These are phyloP conservation scores for Pyrochroa serraticornis DNA, from an alignment of 2,888 invertebrate genomes.

Conservation along the genomic window DNA sequence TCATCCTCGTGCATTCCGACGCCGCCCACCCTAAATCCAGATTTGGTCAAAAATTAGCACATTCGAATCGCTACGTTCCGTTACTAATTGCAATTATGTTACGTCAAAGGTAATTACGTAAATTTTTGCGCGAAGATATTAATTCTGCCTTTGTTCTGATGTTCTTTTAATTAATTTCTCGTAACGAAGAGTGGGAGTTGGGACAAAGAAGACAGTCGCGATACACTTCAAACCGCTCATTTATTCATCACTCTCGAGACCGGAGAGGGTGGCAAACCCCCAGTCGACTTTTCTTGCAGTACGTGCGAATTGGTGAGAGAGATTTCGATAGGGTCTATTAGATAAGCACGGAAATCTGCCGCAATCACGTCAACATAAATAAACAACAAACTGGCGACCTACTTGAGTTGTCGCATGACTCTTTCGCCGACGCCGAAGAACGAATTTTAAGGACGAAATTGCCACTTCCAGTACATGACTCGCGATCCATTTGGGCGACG, in stretches of 20 bases:
- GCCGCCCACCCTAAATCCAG: too few relatives aligned
- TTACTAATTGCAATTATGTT: conserved; percentile 8
- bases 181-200: not conserved
- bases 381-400: conserved; percentile 10
- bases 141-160: conserved; percentile 6
- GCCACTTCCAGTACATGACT: too few relatives aligned
- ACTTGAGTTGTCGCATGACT: too few relatives aligned
- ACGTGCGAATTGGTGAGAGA: conserved; percentile 17
- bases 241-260: conserved; percentile 22
- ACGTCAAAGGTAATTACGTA: not conserved
- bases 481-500: too few relatives aligned
- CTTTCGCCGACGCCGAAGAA: too few relatives aligned
- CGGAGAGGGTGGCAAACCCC: conserved; percentile 4
- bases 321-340: conserved; percentile 19
- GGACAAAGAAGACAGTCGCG: conserved; percentile 11
- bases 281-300: conserved; percentile 15
- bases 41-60: too few relatives aligned
- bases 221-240: conserved; percentile 24
- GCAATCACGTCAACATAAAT: conserved; percentile 23
- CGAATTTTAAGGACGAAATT: too few relatives aligned
- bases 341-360: conserved; percentile 21
- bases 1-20: conserved; percentile 17
- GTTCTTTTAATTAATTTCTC: conserved; percentile 9
- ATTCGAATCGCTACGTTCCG: too few relatives aligned
- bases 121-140: too few relatives aligned